Conservation (phyloP, 2,797 vertebrate species). For the Monodelphis domestica region DNA sequence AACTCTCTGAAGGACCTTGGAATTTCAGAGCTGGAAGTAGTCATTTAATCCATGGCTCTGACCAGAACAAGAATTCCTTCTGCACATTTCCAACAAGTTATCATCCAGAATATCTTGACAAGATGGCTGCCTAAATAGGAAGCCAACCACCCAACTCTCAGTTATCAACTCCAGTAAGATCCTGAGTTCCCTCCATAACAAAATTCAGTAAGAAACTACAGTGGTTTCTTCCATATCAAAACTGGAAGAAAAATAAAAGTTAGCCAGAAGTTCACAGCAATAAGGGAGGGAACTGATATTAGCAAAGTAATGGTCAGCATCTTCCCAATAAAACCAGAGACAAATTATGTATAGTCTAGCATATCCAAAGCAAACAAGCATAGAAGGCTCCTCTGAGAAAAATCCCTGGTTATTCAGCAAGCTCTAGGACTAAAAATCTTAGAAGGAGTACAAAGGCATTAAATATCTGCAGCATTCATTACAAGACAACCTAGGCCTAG, state of each 20-base stretch:
- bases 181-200: not conserved
- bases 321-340: not conserved
- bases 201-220: not conserved
- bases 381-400: not conserved
- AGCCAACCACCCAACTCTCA: not conserved
- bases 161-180: not conserved
- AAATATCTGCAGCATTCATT: not conserved
- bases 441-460: not conserved
- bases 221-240: not conserved
- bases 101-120: not conserved
- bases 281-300: not conserved
- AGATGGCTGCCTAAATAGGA: not conserved
- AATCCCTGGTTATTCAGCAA: not conserved
- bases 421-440: not conserved
- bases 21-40: not conserved
- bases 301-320: not conserved
- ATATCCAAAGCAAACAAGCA: not conserved
- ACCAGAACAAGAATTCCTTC: not conserved
- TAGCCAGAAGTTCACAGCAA: not conserved
- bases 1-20: not conserved
- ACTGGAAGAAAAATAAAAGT: too few relatives aligned
- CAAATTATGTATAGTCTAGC: not conserved
- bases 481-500: not conserved
- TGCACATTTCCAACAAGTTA: not conserved
- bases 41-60: not conserved